These are phyloP conservation scores for Gymnocephalus cernua DNA, from an alignment of 2,113 vertebrate genomes.

Conservation along the genomic window DNA sequence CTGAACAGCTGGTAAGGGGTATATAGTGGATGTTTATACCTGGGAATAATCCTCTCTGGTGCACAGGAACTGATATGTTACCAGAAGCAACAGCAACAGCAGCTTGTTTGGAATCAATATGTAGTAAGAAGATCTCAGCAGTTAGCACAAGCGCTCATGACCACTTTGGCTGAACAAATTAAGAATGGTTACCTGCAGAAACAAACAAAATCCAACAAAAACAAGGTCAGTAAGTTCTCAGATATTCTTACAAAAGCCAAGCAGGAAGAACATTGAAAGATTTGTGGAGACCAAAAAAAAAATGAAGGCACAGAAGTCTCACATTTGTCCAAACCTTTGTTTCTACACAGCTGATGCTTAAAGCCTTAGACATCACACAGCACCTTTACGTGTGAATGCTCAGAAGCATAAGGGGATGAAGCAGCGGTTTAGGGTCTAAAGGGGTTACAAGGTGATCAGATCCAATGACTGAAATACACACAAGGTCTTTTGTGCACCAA, in stretches of 20 bases:
- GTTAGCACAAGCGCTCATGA: neutral
- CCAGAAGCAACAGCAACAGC: conserved; percentile 44
- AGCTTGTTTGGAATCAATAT: conserved; percentile 45
- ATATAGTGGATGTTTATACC: conserved; percentile 34
- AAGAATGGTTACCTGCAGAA: conserved; percentile 18
- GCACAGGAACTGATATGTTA: conserved; percentile 40
- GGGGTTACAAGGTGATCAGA: conserved; percentile 43
- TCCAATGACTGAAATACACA: conserved; percentile 56
- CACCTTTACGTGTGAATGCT: conserved; percentile 15
- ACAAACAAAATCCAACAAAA: neutral
- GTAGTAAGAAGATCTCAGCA: conserved; percentile 1
- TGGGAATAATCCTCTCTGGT: conserved; percentile 39
- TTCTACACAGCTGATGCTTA: neutral
- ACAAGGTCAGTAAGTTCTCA: neutral
- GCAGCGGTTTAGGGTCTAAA: conserved; percentile 22
- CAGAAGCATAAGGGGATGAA: neutral
- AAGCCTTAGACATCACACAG: neutral
- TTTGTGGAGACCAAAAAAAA: neutral
- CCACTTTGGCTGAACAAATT: neutral
- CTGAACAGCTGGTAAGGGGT: conserved; percentile 37
- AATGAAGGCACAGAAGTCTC: neutral
- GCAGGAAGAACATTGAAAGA: conserved; percentile 3
- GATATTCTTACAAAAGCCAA: conserved; percentile 14
- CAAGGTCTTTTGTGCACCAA: conserved; percentile 52
- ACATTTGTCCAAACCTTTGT: neutral